These are phyloP conservation scores for Heterochromis multidens DNA, from an alignment of 2,113 vertebrate species.

Conservation along the genomic window DNA sequence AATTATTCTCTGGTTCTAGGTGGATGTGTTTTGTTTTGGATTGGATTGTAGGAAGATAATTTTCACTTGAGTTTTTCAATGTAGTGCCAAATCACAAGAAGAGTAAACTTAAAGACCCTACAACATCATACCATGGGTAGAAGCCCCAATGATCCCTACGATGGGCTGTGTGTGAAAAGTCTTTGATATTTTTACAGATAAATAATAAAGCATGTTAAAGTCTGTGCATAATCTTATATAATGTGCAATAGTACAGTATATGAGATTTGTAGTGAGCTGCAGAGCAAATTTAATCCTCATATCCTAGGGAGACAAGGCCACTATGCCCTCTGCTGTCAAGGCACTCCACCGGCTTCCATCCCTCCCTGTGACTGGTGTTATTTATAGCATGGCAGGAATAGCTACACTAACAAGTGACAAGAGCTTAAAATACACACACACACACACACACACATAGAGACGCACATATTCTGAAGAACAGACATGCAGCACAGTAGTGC, in stretches of 20 bases:
- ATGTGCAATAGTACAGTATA: neutral
- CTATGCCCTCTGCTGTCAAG: slow-evolving; percentile 75
- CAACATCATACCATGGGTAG: neutral
- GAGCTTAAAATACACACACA: slow-evolving; percentile 33
- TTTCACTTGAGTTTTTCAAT: neutral
- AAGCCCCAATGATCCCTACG: neutral
- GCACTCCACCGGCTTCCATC: slow-evolving; percentile 62
- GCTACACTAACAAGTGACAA: slow-evolving; percentile 63
- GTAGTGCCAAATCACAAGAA: neutral
- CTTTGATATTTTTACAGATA: neutral
- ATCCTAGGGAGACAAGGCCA: slow-evolving; percentile 69
- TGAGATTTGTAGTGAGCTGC: neutral
- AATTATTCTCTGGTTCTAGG: neutral
- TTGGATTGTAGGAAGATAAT: neutral
- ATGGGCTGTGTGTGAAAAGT: neutral
- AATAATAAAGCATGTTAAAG: neutral
- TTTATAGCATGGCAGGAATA: slow-evolving; percentile 68
- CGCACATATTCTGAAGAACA: neutral
- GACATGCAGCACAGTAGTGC: slow-evolving; percentile 16
- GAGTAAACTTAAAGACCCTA: neutral
- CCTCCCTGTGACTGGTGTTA: slow-evolving; percentile 69
- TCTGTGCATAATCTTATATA: neutral
- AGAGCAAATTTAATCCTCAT: slow-evolving; percentile 53
- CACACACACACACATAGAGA: neutral
- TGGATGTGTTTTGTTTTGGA: neutral